Evolutionary conservation across 2,888 invertebrate species (phyloP).

Genomic region (Lamproptera curius): DNA sequence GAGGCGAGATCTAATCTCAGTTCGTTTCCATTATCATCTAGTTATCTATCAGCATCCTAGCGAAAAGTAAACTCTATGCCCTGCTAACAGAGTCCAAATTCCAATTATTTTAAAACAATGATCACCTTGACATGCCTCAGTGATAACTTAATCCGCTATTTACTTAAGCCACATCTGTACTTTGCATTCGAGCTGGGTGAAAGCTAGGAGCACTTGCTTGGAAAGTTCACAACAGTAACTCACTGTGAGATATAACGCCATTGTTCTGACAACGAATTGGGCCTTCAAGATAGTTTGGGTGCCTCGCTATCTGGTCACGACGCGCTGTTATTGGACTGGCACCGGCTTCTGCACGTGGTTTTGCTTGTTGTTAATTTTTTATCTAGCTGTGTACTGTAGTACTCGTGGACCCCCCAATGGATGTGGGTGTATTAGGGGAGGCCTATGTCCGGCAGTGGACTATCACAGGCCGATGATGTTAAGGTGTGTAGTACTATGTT

Average conservation of each 20-base stretch:
- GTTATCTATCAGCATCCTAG: constrained; percentile 25
- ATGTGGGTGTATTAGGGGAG: too few species aligned
- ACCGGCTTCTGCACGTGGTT: neutral
- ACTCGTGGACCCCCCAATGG: too few species aligned
- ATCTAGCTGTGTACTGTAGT: too few species aligned
- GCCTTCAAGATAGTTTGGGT: constrained; percentile 11
- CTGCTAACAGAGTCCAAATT: constrained; percentile 3
- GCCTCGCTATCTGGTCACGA: constrained; percentile 14
- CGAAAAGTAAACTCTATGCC: neutral
- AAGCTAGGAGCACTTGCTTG: constrained; percentile 17
- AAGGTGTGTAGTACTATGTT: too few species aligned
- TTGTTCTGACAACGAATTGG: constrained; percentile 17
- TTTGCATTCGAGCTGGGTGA: constrained; percentile 20
- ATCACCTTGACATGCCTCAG: constrained; percentile 37
- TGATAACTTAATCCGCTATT: constrained; percentile 53
- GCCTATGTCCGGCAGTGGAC: too few species aligned
- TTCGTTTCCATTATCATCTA: constrained; percentile 26
- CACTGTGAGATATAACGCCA: constrained; percentile 11
- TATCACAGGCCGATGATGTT: too few species aligned
- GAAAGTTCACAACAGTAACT: constrained; percentile 16
- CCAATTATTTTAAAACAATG: constrained; percentile 9
- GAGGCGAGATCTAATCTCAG: constrained; percentile 37
- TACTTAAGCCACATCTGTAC: constrained; percentile 22
- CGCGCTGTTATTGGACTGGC: constrained; percentile 1
- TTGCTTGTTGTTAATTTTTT: neutral